A percentile compares a stretch with the other conserved stretches of the same genome.
Conservation (phyloP, 2,113 vertebrate genomes). For the Tautogolabrus adspersus region DNA sequence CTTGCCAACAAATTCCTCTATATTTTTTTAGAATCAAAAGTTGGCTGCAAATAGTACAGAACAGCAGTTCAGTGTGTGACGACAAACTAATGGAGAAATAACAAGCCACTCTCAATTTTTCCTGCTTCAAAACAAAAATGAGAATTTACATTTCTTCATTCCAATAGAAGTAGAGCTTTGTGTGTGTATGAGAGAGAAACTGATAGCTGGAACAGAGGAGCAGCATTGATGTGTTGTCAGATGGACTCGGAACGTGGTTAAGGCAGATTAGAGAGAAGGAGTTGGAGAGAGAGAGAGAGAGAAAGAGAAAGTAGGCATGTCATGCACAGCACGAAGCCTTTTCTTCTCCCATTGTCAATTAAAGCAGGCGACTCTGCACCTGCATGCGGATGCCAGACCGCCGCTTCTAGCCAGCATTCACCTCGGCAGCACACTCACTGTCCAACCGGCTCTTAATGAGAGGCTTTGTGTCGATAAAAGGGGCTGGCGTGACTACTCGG, state of each 20-base stretch:
- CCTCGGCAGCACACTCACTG: constrained; percentile 62
- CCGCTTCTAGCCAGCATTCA: constrained; percentile 61
- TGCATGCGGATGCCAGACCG: constrained; percentile 69
- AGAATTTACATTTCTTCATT: constrained; percentile 28
- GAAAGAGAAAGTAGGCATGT: constrained; percentile 36
- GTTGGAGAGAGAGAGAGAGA: constrained; percentile 6
- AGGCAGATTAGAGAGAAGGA: constrained; percentile 55
- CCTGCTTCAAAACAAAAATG: background rate
- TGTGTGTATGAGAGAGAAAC: constrained; percentile 1
- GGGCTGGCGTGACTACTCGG: constrained; percentile 52
- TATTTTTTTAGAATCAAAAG: too few species aligned
- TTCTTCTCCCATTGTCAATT: constrained; percentile 76
- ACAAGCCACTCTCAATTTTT: too few species aligned
- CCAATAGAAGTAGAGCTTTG: constrained; percentile 9
- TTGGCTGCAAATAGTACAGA: too few species aligned
- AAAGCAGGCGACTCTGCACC: constrained; percentile 69
- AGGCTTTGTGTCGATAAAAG: constrained; percentile 76
- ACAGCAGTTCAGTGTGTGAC: too few species aligned
- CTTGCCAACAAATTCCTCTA: too few species aligned
- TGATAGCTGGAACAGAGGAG: constrained; percentile 41
- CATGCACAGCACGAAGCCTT: constrained; percentile 59
- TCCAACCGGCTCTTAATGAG: constrained; percentile 79
- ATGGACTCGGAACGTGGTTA: constrained; percentile 60
- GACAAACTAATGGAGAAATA: too few species aligned
- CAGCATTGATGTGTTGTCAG: constrained; percentile 55